A percentile compares a stretch with the other conserved stretches of the same genome.
These are phyloP conservation scores for Myotis daubentonii DNA, from an alignment of 2,797 vertebrate species.

Conservation along the genomic window DNA sequence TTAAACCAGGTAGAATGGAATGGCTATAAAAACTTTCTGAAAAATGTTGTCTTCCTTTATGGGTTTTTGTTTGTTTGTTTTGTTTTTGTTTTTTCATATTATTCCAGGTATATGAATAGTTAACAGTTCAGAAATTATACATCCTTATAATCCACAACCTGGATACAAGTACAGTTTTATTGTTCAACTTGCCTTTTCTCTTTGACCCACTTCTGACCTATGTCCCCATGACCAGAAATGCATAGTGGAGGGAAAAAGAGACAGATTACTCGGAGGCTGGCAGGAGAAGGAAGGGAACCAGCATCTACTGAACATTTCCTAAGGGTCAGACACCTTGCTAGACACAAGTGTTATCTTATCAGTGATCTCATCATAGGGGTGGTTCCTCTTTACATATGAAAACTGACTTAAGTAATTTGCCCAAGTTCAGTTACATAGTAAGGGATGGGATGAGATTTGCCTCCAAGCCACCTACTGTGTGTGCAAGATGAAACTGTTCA, in stretches of 20 bases:
- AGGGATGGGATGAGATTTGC: not conserved
- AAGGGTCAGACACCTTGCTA: not conserved
- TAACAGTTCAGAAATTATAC: slow-evolving; percentile 32
- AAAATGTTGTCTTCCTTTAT: slow-evolving; percentile 16
- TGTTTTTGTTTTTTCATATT: not conserved
- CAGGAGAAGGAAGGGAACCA: not conserved
- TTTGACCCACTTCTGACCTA: not conserved
- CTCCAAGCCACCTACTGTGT: not conserved
- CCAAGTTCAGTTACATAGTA: not conserved
- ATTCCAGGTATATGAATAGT: not conserved
- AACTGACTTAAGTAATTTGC: not conserved
- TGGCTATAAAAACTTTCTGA: not conserved
- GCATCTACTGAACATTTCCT: not conserved
- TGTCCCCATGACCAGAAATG: not conserved
- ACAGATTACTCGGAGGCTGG: not conserved
- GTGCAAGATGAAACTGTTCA: not conserved
- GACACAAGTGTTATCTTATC: not conserved
- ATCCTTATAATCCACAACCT: not conserved
- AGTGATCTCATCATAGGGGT: not conserved
- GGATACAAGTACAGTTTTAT: not conserved
- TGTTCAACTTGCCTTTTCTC: not conserved
- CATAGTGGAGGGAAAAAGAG: not conserved
- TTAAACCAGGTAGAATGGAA: not conserved
- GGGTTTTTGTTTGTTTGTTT: not conserved
- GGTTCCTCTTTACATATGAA: not conserved